Conservation (phyloP, 1,140 invertebrate species). For the Cyclargus thomasi region DNA sequence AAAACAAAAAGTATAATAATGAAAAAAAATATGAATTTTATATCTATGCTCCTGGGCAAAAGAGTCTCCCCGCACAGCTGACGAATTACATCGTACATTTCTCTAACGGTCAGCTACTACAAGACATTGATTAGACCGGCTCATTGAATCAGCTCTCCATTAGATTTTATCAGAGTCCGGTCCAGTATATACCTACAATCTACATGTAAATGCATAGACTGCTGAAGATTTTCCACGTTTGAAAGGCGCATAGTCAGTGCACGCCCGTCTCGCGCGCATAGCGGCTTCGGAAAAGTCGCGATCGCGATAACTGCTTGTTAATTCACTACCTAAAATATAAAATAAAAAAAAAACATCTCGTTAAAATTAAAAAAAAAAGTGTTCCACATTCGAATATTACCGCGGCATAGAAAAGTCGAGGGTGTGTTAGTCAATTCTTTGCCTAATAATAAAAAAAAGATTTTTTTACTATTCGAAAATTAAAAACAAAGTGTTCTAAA, state of each 20-base stretch:
- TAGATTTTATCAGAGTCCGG: slow-evolving; percentile 20
- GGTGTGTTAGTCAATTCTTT: slow-evolving; percentile 12
- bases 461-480: neutral
- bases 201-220: slow-evolving; percentile 27
- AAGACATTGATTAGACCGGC: slow-evolving; percentile 10
- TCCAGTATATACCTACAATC: neutral
- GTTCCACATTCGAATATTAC: neutral
- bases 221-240: slow-evolving; percentile 54
- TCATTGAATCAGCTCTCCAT: slow-evolving; percentile 9
- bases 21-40: too few relatives aligned
- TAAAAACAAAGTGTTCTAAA: slow-evolving; percentile 4
- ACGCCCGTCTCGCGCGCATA: slow-evolving; percentile 49
- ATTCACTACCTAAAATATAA: neutral
- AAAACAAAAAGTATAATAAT: too few relatives aligned
- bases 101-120: slow-evolving; percentile 3
- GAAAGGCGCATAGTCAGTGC: slow-evolving; percentile 52
- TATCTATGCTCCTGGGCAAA: too few relatives aligned
- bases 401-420: slow-evolving; percentile 28
- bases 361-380: neutral
- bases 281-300: slow-evolving; percentile 31
- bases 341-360: neutral
- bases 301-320: slow-evolving; percentile 16
- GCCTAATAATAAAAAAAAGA: neutral
- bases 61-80: too few relatives aligned
- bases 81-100: slow-evolving; percentile 14